These are phyloP conservation scores for Cecropterus lyciades DNA, from an alignment of 1,140 invertebrate species.

Conservation along the genomic window DNA sequence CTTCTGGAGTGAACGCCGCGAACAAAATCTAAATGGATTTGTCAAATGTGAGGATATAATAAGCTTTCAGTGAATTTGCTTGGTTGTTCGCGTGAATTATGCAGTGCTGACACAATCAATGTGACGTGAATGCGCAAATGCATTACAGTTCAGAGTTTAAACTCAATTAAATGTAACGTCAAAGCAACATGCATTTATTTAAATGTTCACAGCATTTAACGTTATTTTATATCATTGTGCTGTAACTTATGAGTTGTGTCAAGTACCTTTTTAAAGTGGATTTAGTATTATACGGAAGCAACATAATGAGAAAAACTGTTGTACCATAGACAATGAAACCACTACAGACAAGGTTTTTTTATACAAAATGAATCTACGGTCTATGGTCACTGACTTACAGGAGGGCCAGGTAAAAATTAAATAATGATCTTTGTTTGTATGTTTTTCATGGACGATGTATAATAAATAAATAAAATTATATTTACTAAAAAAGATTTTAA, in stretches of 20 bases:
- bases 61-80: slow-evolving; percentile 60
- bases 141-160: slow-evolving; percentile 19
- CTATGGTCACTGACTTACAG: too few relatives aligned
- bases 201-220: slow-evolving; percentile 28
- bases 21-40: slow-evolving; percentile 34
- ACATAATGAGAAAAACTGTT: neutral
- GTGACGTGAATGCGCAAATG: slow-evolving; percentile 19
- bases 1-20: slow-evolving; percentile 8
- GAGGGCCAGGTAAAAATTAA: too few relatives aligned
- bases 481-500: too few relatives aligned
- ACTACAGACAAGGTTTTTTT: too few relatives aligned
- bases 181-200: slow-evolving; percentile 18
- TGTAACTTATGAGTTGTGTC: slow-evolving; percentile 18
- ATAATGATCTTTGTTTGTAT: too few relatives aligned
- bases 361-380: too few relatives aligned
- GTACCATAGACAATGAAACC: neutral
- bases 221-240: slow-evolving; percentile 6
- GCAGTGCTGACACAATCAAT: slow-evolving; percentile 10
- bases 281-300: slow-evolving; percentile 7
- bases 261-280: slow-evolving; percentile 11
- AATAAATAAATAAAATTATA: too few relatives aligned
- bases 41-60: slow-evolving; percentile 57
- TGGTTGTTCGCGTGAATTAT: slow-evolving; percentile 2
- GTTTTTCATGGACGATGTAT: too few relatives aligned
- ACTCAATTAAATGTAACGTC: slow-evolving; percentile 23